Conservation (phyloP, 2,888 invertebrate genomes). For the Cosmopolites sordidus region DNA sequence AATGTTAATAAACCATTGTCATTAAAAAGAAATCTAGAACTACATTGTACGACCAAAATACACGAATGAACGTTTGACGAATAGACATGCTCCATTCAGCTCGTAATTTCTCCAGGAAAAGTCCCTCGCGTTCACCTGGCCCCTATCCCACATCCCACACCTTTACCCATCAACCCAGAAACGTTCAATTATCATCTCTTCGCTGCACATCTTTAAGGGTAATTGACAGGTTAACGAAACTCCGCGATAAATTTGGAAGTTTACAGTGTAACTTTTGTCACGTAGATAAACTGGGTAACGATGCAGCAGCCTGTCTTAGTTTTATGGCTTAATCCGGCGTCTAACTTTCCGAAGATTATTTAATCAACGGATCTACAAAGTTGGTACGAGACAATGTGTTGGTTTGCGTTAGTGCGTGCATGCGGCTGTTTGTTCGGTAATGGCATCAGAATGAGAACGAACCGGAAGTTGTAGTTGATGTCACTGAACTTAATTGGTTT, state of each 20-base stretch:
- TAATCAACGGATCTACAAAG: conserved; percentile 13
- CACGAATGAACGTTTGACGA: too few species aligned
- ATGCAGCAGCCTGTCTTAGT: conserved; percentile 10
- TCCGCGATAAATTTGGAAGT: conserved; percentile 14
- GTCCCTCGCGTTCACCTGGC: too few species aligned
- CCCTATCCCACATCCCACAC: too few species aligned
- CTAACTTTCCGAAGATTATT: conserved; percentile 16
- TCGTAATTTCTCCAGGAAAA: too few species aligned
- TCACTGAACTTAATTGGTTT: too few species aligned
- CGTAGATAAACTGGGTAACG: conserved; percentile 17
- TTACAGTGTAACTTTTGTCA: conserved; percentile 16
- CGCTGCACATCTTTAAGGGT: conserved; percentile 8
- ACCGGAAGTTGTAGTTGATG: too few species aligned
- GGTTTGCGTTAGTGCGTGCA: conserved; percentile 6
- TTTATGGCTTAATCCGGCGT: conserved; percentile 16
- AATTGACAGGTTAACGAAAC: conserved; percentile 11
- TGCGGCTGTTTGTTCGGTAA: too few species aligned
- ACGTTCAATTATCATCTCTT: conserved; percentile 1
- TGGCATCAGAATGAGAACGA: too few species aligned
- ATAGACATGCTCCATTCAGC: too few species aligned
- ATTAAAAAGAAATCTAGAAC: too few species aligned
- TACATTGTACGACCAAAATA: too few species aligned
- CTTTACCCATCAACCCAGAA: background rate
- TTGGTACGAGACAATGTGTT: conserved; percentile 11
- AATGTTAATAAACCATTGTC: too few species aligned